phyloP scores from a whole-genome alignment of 2,113 vertebrate genomes.

The Phoxinus phoxinus region DNA sequence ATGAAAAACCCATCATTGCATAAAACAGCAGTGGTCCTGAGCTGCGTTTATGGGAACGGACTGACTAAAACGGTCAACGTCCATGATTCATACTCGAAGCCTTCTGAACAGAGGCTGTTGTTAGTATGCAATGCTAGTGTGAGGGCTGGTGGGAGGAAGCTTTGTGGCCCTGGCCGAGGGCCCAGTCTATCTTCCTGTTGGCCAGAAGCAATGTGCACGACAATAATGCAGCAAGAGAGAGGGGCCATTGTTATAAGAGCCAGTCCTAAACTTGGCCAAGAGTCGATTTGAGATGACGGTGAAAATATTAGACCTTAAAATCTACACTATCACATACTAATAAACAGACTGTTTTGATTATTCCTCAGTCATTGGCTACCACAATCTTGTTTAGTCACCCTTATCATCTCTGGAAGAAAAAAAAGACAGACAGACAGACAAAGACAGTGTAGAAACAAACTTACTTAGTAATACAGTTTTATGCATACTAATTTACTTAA shows the following conservation, averaged over 20 bases:
- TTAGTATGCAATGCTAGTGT: slow-evolving; percentile 44
- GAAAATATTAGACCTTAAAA: slow-evolving; percentile 43
- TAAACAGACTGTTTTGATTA: slow-evolving; percentile 34
- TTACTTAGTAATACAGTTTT: background rate
- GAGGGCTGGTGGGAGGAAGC: slow-evolving; percentile 41
- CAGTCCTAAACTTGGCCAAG: slow-evolving; percentile 56
- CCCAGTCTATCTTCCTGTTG: slow-evolving; percentile 58
- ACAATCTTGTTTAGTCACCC: slow-evolving; percentile 21
- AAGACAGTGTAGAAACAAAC: slow-evolving; percentile 2
- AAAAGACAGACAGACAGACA: slow-evolving; percentile 38
- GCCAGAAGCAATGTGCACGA: slow-evolving; percentile 56
- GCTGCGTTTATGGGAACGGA: slow-evolving; percentile 33
- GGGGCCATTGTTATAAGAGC: slow-evolving; percentile 68
- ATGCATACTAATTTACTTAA: background rate
- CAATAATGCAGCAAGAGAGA: slow-evolving; percentile 65
- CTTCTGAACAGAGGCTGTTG: slow-evolving; percentile 27
- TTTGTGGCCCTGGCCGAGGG: slow-evolving; percentile 52
- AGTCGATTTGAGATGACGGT: slow-evolving; percentile 50
- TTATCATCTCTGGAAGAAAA: slow-evolving; percentile 4
- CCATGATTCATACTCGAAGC: slow-evolving; percentile 38
- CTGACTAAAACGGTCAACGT: slow-evolving; percentile 31
- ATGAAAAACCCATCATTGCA: background rate
- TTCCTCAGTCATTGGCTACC: slow-evolving; percentile 51
- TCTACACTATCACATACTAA: slow-evolving; percentile 44
- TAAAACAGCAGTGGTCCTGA: slow-evolving; percentile 28